Percentiles rank a stretch among this genome's conserved stretches.
These are phyloP conservation scores for Crotalus helleri DNA, from an alignment of 2,113 vertebrate genomes.

Conservation along the genomic window DNA sequence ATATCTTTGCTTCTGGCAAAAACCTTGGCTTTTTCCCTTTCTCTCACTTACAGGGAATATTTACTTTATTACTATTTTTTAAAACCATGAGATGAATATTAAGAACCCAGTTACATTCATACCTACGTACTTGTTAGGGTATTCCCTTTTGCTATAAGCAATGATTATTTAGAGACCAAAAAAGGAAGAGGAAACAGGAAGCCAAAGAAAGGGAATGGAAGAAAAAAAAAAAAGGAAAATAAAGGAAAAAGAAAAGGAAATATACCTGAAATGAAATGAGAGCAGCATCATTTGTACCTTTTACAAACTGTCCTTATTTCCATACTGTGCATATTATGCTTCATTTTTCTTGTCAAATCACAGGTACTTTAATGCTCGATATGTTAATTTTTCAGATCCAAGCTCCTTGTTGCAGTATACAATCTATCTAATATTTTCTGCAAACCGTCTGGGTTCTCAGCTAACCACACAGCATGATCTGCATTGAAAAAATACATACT, in stretches of 20 bases:
- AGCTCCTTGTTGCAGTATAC: background rate
- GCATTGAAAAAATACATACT: background rate
- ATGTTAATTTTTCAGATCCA: background rate
- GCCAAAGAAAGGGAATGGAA: background rate
- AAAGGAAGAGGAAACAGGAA: background rate
- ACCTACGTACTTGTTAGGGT: background rate
- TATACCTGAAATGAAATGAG: background rate
- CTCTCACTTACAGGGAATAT: background rate
- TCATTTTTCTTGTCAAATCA: background rate
- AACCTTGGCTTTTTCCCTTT: background rate
- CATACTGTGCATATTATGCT: background rate
- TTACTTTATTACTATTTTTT: background rate
- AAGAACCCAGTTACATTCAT: background rate
- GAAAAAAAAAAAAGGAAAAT: background rate
- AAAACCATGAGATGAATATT: background rate
- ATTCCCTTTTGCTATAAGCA: background rate
- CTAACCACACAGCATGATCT: background rate
- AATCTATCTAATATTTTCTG: background rate
- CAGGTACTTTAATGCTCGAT: background rate
- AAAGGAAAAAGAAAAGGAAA: background rate
- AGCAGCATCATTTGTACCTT: background rate
- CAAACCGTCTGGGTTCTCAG: background rate
- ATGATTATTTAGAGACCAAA: background rate
- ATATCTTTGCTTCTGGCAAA: background rate
- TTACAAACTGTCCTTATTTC: background rate